Percentiles rank a stretch among this genome's conserved stretches.
phyloP scores from a whole-genome alignment of 2,888 invertebrate genomes.

The Osmoderma eremita region DNA sequence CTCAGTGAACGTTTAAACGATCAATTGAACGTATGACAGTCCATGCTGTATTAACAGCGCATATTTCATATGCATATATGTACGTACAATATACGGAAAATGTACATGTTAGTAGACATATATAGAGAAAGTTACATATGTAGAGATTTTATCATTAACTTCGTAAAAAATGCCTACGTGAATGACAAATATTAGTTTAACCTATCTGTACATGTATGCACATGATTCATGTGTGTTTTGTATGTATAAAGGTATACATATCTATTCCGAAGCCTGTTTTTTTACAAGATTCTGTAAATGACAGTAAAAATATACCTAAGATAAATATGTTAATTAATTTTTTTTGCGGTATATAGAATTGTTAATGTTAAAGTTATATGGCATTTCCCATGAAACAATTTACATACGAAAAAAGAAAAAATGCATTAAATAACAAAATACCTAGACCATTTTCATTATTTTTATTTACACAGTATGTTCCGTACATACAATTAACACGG shows the following conservation, averaged over 20 bases:
- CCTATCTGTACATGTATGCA: constrained; percentile 20
- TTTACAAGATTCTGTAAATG: constrained; percentile 34
- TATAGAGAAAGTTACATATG: constrained; percentile 31
- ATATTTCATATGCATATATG: constrained; percentile 3
- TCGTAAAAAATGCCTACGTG: constrained; percentile 30
- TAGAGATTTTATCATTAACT: constrained; percentile 34
- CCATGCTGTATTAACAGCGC: background rate
- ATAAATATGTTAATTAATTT: constrained; percentile 31
- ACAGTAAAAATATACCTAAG: constrained; percentile 37
- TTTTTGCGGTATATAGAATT: background rate
- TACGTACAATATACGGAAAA: background rate
- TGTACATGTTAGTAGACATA: background rate
- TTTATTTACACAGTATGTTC: too few species aligned
- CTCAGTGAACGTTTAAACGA: constrained; percentile 17
- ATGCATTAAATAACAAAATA: too few species aligned
- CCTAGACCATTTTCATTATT: too few species aligned
- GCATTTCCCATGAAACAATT: too few species aligned
- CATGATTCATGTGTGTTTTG: constrained; percentile 20
- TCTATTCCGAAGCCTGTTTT: background rate
- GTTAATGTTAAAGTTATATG: too few species aligned
- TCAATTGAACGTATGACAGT: background rate
- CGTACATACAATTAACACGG: too few species aligned
- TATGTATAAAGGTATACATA: background rate
- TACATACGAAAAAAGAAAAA: too few species aligned
- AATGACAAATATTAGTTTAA: constrained; percentile 34